Evolutionary conservation across 1,140 invertebrate genomes (phyloP), one percentile per base, ranked within the genome.

Genomic region (Drosophila lacertosa): DNA sequence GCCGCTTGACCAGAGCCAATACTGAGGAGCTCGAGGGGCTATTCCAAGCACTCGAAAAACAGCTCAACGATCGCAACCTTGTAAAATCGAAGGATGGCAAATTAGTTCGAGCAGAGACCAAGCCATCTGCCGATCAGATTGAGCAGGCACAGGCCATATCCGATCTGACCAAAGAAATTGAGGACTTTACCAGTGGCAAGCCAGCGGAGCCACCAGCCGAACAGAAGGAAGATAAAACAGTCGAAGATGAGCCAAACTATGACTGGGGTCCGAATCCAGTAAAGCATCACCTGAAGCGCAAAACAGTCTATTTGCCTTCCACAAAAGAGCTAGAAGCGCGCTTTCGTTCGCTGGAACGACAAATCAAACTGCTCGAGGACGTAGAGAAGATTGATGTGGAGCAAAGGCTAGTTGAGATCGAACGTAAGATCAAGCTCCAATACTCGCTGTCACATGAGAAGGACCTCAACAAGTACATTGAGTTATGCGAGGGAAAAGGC

Each of bases 341-440:
- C 1, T 90, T 90, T 32, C 75, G 89, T 1, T 90, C 89, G 3
- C 24, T 90, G 2, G 89, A 90, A 44, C 71, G 89, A 1, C 89
- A 90, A 50, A 90, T 90, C 0, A 90, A 88, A 37, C 59, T 90
- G 2, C 79, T 90, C 0, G 89, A 90, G 50, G 89, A 90, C 69
- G 89, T 90, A 9, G 89, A 90, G 16, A 90, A 90, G 18, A 90
- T 90, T 13, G 89, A 90, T 73, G 89, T 90, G 9, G 89, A 90
- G 57, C 81, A 90, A 33, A 65, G 89, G 3, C 40, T 90, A 3
- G 63, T 18, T 15, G 89, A 90, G 59, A 90, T 90, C 18, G 89
- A 90, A 16, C 60, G 89, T 2, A 90, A 90, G 68, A 90, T 90
- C 13, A 90, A 90, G 20, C 13, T 90, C 13, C 89, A 90, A 20